Evolutionary conservation across 92 coral and sea anemone species (phyloP), one percentile per base, ranked within the genome.

Genomic region (Micromussa lordhowensis): DNA sequence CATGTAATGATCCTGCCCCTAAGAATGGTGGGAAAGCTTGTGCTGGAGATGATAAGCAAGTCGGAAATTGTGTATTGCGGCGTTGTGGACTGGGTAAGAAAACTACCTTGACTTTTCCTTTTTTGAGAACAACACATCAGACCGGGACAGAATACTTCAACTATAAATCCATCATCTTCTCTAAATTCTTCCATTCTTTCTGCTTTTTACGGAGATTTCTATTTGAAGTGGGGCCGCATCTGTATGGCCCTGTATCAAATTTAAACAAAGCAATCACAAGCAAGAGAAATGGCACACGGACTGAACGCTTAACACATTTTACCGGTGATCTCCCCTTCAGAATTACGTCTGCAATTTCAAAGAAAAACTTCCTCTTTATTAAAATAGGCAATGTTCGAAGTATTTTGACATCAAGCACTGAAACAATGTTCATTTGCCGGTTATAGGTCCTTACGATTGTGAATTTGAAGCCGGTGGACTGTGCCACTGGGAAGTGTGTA

Each of bases 371-470:
- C 10, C 1, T 44, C 51, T 44, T 9, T 4, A 40, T 40, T 44
- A 8, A 9, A 5, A 8, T 44, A 44, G 2, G 66, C 7, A n/a
- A 49, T 10, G 12, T n/a, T 48, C 13, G 34, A 48, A 24, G 14
- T 26, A 24, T 24, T 29, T 48, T 24, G 58, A 44, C 3, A 32
- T 24, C 2, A 35, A 72, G 34, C 14, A 17, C 26, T 70, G 21
- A 14, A 4, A 14, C 19, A 15, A 17, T 71, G 40, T 36, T 24
- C 44, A 14, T 35, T 73, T 35, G 35, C 12, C 17, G 4, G 9
- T 58, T 78, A 49, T 80, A 96, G 99, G 97, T 24, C 92, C 97
- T 12, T 90, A 88, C 55, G 99, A 96, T 70, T 96, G 99, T 38
- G 97, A 96, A 44, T 96, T 96, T 87, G 97, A 96, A 38, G 73